These are phyloP conservation scores for Drosophila lacertosa DNA, from an alignment of 1,140 invertebrate genomes.

Conservation along the genomic window DNA sequence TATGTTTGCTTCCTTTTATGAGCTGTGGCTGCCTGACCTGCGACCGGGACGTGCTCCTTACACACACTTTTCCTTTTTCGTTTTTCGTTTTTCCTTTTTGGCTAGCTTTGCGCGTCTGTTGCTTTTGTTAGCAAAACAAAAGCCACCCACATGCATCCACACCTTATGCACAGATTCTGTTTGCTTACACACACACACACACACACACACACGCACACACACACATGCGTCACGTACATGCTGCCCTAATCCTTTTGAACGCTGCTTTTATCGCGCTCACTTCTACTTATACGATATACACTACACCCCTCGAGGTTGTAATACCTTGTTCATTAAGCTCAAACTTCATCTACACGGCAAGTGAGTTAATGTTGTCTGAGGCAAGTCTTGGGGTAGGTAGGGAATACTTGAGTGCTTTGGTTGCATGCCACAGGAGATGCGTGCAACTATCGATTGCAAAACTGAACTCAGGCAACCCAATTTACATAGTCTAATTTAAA, in stretches of 20 bases:
- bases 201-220: conserved; percentile 6
- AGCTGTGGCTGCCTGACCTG: conserved; percentile 63
- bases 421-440: too few relatives aligned
- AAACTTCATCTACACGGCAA: conserved; percentile 14
- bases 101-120: conserved; percentile 38
- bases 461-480: too few relatives aligned
- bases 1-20: conserved; percentile 70
- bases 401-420: too few relatives aligned
- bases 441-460: too few relatives aligned
- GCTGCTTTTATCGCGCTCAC: conserved; percentile 77
- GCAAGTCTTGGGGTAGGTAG: too few relatives aligned
- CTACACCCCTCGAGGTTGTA: conserved; percentile 35
- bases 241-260: conserved; percentile 73
- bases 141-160: conserved; percentile 55
- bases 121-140: conserved; percentile 78
- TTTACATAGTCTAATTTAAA: too few relatives aligned
- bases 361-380: conserved; percentile 9
- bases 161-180: conserved; percentile 49
- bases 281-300: conserved; percentile 52
- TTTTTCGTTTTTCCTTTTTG: conserved; percentile 32
- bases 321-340: conserved; percentile 47
- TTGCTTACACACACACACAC: conserved; percentile 44
- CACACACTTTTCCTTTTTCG: conserved; percentile 75
- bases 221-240: conserved; percentile 10
- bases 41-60: conserved; percentile 79